A percentile compares a stretch with the other conserved stretches of the same genome.
Conservation (phyloP, 2,888 invertebrate genomes). For the Panzeria rudis region DNA sequence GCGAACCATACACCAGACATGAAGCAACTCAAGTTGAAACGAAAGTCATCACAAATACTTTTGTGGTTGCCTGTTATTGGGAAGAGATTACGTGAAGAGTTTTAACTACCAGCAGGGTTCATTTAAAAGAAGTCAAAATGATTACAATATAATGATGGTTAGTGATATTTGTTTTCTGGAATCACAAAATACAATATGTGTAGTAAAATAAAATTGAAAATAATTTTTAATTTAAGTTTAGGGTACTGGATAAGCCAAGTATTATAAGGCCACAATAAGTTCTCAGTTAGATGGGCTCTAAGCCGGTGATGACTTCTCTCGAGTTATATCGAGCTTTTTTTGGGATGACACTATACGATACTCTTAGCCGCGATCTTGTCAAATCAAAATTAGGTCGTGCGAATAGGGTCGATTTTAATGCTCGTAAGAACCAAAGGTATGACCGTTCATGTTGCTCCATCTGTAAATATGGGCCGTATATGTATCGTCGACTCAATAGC, state of each 20-base stretch:
- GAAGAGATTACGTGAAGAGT: slow-evolving; percentile 1
- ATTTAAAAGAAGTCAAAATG: background rate
- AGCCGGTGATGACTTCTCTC: too few relatives aligned
- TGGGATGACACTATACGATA: too few relatives aligned
- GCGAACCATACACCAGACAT: slow-evolving; percentile 10
- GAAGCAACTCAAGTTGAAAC: slow-evolving; percentile 27
- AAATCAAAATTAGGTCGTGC: too few relatives aligned
- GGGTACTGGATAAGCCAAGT: background rate
- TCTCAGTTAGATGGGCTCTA: too few relatives aligned
- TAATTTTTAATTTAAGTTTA: too few relatives aligned
- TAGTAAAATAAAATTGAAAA: background rate
- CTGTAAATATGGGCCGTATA: too few relatives aligned
- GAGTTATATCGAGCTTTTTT: too few relatives aligned
- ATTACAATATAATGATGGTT: slow-evolving; percentile 11
- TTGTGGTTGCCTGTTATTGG: slow-evolving; percentile 9
- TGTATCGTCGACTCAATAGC: too few relatives aligned
- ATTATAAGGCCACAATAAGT: background rate
- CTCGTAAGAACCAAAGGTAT: too few relatives aligned
- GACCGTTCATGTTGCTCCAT: too few relatives aligned
- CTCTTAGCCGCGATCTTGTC: too few relatives aligned
- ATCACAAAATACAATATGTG: background rate
- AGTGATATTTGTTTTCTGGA: background rate
- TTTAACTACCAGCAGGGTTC: background rate
- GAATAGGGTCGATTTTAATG: too few relatives aligned
- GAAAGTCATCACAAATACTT: slow-evolving; percentile 36